Evolutionary conservation across 1,140 invertebrate species (phyloP), one percentile per base, ranked within the genome.

Genomic region (Papilio dardanus): DNA sequence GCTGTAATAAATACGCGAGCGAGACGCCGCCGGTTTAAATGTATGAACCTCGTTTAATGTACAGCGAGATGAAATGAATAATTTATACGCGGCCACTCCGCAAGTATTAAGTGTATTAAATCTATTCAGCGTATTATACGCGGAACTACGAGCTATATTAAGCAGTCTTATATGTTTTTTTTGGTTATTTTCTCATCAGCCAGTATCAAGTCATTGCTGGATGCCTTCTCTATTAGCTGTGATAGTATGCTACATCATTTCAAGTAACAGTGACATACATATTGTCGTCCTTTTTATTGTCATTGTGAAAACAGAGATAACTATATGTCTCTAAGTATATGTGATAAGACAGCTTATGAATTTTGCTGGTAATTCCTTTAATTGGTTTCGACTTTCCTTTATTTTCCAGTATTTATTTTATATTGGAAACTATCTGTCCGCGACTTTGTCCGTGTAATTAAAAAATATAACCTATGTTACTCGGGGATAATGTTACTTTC

Each of bases 1-100:
- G 71, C 50, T 58, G 54, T 37, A 74, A 62, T 74, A 74, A 74
- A 74, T 65, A 74, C 6, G 21, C 46, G 33, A 37, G 31, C 50
- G n/a, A 35, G 42, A n/a, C n/a, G 31, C 30, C 21, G n/a, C 10
- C 28, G 28, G 62, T 74, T 50, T 65, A 74, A 74, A 74, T 74
- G 35, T 74, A 65, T 74, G 71, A 37, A 37, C 28, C 50, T 58
- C 54, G 50, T 40, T 74, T 62, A 37, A 33, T 37, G 31, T 58
- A 62, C 37, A 65, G 33, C 19, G 50, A 21, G 24, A 46, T 73
- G 40, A 73, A 74, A 62, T 74, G 71, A 74, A 74, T 74, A 40
- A 74, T 74, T 74, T 65, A 74, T 65, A 62, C 33, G 6, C 54
- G 71, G 40, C 14, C 58, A 74, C 71, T 33, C 31, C 10, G 24